Evolutionary conservation across 92 coral and sea anemone genomes (phyloP), one percentile per base, ranked within the genome.

Genomic region (Parazoanthus atlanticus): DNA sequence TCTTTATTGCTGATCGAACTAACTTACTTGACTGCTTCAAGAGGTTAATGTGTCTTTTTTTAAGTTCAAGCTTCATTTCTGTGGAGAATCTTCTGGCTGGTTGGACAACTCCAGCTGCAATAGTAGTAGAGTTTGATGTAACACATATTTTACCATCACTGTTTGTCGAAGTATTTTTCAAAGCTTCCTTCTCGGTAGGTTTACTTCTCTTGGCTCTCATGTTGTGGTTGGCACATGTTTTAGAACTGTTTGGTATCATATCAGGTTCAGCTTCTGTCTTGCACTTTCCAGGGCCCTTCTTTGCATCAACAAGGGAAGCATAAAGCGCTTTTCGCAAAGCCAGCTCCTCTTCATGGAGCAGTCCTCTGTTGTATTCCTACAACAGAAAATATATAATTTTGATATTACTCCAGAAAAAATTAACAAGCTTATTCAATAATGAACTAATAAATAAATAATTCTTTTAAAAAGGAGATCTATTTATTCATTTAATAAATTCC

Each of bases 291-390:
- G 91, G 79, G 11, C 75, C 73, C 74, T 93, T 91, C 80, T 95
- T 97, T 46, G 97, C 86, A 12, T 91, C 93, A 6, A 61, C 79
- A 61, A 97, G 82, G 54, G 99, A 97, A n/a, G 99, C 99, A 89
- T 97, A 95, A 72, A 97, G 88, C 0, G 99, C 99, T 47, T 93
- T 89, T 17, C 98, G 90, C 47, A 97, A 88, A n/a, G 96, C 96
- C 21, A 95, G 69, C 86, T 97, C 99, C 81, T 97, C 99, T 74
- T 97, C 96, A 83, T 94, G 99, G 29, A 97, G 89, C 77, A 97
- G 91, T 2, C 99, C 99, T 77, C 91, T 91, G 88, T 96, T 94
- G 89, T 97, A 97, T 78, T 97, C 99, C 99, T 97, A 67, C 19
- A 52, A 52, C 4, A 52, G 19, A 15, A 52, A 16, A 52, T 52